phyloP scores from a whole-genome alignment of 2,113 vertebrate species.

The Ctenomys sociabilis region DNA sequence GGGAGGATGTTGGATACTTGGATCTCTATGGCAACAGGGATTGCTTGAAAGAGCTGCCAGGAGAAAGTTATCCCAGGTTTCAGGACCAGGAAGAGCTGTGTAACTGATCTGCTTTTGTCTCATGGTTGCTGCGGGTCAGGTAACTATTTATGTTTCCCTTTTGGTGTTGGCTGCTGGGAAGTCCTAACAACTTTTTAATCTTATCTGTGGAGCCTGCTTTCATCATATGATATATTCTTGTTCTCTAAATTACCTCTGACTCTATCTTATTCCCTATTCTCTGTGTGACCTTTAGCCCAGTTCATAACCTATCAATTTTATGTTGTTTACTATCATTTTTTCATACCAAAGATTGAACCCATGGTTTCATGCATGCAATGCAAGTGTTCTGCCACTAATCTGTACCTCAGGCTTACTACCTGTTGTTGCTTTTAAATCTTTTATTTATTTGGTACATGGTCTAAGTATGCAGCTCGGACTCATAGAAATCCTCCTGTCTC shows the following conservation, averaged over 20 bases:
- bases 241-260: constrained; percentile 11
- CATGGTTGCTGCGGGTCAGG: background rate
- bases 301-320: constrained; percentile 17
- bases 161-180: constrained; percentile 65
- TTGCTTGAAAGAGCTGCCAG: constrained; percentile 50
- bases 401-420: background rate
- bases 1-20: background rate
- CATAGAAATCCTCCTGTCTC: too few relatives aligned
- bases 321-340: background rate
- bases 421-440: background rate
- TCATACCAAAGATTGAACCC: background rate
- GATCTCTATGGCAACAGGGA: constrained; percentile 42
- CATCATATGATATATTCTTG: background rate
- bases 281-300: background rate
- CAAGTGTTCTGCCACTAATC: background rate
- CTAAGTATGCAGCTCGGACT: too few relatives aligned
- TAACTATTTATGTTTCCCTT: constrained; percentile 44
- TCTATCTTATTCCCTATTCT: background rate
- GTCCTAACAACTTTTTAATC: constrained; percentile 30
- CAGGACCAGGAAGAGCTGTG: constrained; percentile 58
- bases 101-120: constrained; percentile 67
- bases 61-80: constrained; percentile 55
- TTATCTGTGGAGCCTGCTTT: background rate
- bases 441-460: too few relatives aligned
- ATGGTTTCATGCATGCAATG: background rate